A percentile compares a stretch with the other conserved stretches of the same genome.
Conservation (phyloP, 2,888 invertebrate species). For the Drosophila conformis region DNA sequence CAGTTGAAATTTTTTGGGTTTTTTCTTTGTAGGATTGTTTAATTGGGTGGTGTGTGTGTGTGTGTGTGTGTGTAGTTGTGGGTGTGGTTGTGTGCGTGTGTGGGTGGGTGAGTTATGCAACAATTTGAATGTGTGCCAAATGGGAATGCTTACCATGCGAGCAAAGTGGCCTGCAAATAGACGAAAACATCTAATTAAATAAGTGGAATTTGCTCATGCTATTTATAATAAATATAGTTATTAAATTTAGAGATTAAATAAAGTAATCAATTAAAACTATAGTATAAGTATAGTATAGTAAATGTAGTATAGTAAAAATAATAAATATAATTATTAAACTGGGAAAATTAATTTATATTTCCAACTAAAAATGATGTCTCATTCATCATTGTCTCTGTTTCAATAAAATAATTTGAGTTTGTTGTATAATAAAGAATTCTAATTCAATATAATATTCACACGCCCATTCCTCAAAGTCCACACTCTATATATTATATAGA, state of each 20-base stretch:
- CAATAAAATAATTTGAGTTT: neutral
- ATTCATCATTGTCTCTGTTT: neutral
- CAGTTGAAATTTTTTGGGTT: conserved; percentile 28
- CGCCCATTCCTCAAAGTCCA: neutral
- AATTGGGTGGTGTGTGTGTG: neutral
- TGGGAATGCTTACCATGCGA: conserved; percentile 31
- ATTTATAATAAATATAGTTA: neutral
- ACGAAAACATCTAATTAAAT: conserved; percentile 1
- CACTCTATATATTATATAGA: neutral
- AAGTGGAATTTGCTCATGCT: neutral
- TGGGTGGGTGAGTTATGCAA: conserved; percentile 14
- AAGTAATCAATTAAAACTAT: neutral
- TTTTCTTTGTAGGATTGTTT: neutral
- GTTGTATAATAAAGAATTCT: neutral
- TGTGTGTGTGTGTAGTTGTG: neutral
- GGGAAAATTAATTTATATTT: neutral
- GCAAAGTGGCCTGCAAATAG: conserved; percentile 12
- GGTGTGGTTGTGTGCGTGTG: conserved; percentile 2
- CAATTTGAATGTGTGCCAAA: conserved; percentile 24
- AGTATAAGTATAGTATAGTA: too few species aligned
- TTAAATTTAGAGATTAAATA: neutral
- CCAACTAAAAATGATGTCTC: neutral
- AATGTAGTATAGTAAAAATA: too few species aligned
- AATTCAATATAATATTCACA: neutral
- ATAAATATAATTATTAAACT: neutral